Evolutionary conservation across 2,888 invertebrate genomes (phyloP).

Genomic region (Aricia artaxerxes): DNA sequence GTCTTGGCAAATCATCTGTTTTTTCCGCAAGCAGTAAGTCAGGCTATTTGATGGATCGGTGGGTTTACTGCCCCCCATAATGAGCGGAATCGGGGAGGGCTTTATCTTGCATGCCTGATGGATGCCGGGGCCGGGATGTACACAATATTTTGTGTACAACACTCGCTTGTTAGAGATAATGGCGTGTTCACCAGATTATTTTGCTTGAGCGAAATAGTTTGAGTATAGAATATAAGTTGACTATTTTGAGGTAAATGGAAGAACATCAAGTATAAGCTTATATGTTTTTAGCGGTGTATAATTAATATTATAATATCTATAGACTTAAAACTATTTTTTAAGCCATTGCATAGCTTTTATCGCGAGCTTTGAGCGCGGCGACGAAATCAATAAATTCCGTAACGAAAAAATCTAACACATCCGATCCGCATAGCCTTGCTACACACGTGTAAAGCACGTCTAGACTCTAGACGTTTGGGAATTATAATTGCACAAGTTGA

Average conservation of each 20-base stretch:
- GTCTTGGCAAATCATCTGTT: conserved; percentile 40
- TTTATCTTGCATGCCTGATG: conserved; percentile 48
- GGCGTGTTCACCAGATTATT: conserved; percentile 27
- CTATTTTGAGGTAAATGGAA: not conserved
- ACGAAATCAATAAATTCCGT: too few relatives aligned
- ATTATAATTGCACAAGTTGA: too few relatives aligned
- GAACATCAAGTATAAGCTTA: too few relatives aligned
- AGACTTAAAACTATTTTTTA: too few relatives aligned
- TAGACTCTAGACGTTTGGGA: too few relatives aligned
- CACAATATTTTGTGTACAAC: conserved; percentile 29
- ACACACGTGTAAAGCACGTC: too few relatives aligned
- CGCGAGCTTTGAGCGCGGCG: too few relatives aligned
- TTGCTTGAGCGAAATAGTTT: conserved; percentile 21
- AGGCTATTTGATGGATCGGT: conserved; percentile 55
- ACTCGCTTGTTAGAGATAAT: conserved; percentile 31
- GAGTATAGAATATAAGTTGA: not conserved
- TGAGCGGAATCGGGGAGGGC: conserved; percentile 51
- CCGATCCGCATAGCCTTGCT: too few relatives aligned
- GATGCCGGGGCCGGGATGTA: conserved; percentile 45
- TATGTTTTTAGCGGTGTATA: too few relatives aligned
- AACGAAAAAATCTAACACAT: too few relatives aligned
- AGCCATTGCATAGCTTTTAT: too few relatives aligned
- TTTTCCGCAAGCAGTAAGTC: conserved; percentile 45
- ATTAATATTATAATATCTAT: too few relatives aligned
- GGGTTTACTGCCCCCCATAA: conserved; percentile 55